A percentile compares a stretch with the other conserved stretches of the same genome.
phyloP scores from a whole-genome alignment of 2,888 invertebrate species.

The Cotesia congregata region DNA sequence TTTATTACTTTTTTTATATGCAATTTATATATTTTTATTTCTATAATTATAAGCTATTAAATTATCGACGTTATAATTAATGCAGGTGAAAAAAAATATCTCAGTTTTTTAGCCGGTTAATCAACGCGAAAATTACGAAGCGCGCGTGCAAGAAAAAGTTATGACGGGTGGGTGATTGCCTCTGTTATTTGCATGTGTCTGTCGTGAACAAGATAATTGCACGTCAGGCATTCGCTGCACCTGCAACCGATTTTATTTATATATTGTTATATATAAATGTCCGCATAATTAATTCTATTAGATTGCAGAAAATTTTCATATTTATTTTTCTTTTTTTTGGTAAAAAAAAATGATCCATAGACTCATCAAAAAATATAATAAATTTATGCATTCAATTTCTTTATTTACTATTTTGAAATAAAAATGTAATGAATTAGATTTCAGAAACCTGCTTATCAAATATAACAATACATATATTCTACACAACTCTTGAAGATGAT shows the following conservation, averaged over 20 bases:
- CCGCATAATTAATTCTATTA: not conserved
- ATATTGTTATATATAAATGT: slow-evolving; percentile 26
- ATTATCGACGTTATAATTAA: not conserved
- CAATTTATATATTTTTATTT: not conserved
- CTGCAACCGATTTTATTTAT: slow-evolving; percentile 51
- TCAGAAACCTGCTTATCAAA: not conserved
- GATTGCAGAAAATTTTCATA: not conserved
- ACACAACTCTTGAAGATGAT: not conserved
- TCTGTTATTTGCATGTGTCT: slow-evolving; percentile 53
- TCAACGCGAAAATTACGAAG: slow-evolving; percentile 41
- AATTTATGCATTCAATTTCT: too few species aligned
- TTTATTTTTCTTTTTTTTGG: not conserved
- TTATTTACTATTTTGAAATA: too few species aligned
- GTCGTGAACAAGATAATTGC: slow-evolving; percentile 57
- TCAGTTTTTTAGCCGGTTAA: slow-evolving; percentile 31
- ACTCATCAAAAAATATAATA: not conserved
- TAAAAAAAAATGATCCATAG: not conserved
- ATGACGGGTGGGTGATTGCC: slow-evolving; percentile 40
- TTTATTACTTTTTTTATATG: not conserved
- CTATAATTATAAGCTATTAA: not conserved
- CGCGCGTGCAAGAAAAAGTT: slow-evolving; percentile 43
- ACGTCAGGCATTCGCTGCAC: slow-evolving; percentile 45
- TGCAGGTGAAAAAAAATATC: slow-evolving; percentile 10
- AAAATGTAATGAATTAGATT: not conserved
- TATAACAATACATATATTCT: not conserved